Evolutionary conservation across 2,797 vertebrate species (phyloP).

Genomic region (Gymnoscopelus braueri): DNA sequence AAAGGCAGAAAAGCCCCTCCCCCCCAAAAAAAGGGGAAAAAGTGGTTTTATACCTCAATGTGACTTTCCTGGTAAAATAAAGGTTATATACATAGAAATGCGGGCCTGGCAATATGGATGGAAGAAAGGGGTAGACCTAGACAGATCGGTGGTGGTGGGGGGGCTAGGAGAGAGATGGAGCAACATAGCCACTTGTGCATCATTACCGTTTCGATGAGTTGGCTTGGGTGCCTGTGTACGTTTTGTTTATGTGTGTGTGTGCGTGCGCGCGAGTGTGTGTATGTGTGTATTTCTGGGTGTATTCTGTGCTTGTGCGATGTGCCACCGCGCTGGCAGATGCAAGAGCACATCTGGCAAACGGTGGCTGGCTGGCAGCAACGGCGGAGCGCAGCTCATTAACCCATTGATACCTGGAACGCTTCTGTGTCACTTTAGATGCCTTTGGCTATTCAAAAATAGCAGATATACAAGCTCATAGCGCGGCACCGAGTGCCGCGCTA

Average conservation of each 20-base stretch:
- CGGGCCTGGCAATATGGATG: neutral
- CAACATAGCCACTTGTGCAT: slow-evolving; percentile 41
- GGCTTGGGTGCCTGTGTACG: slow-evolving; percentile 37
- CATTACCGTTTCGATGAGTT: slow-evolving; percentile 61
- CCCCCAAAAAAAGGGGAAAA: too few species aligned
- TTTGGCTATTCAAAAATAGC: too few species aligned
- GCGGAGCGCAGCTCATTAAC: slow-evolving; percentile 69
- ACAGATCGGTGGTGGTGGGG: slow-evolving; percentile 11
- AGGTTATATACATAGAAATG: too few species aligned
- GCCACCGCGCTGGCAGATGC: slow-evolving; percentile 52
- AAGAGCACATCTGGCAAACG: slow-evolving; percentile 55
- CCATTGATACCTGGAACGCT: too few species aligned
- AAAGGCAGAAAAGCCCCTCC: too few species aligned
- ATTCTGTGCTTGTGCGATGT: slow-evolving; percentile 25
- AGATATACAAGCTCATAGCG: too few species aligned
- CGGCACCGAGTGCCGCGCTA: too few species aligned
- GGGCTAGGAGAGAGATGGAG: slow-evolving; percentile 1
- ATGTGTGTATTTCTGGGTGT: slow-evolving; percentile 32
- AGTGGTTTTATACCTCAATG: too few species aligned
- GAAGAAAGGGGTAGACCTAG: slow-evolving; percentile 6
- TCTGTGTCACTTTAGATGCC: too few species aligned
- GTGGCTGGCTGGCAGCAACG: slow-evolving; percentile 41
- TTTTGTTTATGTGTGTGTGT: slow-evolving; percentile 1
- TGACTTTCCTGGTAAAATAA: too few species aligned
- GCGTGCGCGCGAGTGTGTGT: slow-evolving; percentile 16